Conservation (phyloP, 2,113 vertebrate species). For the Alectura lathami region DNA sequence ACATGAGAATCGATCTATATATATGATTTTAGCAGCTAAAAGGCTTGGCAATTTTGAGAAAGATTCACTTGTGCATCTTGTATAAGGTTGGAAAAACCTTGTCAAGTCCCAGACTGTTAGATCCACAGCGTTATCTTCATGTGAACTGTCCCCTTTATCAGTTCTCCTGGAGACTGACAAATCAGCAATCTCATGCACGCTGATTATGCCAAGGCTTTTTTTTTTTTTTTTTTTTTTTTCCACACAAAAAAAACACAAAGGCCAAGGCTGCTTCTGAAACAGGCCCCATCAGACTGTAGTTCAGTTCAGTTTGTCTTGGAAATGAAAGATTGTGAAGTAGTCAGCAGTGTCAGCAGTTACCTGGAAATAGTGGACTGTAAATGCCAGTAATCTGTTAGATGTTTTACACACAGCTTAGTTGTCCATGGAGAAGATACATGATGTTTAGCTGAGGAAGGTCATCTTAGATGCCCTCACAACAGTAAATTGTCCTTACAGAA, state of each 20-base stretch:
- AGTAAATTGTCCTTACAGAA: background rate
- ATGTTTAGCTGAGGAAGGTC: background rate
- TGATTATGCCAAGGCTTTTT: background rate
- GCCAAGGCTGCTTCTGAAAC: background rate
- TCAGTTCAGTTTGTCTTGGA: background rate
- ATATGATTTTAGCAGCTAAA: background rate
- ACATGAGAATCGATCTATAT: background rate
- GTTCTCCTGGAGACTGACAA: background rate
- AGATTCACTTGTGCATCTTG: background rate
- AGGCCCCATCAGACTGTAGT: background rate
- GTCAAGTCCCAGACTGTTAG: background rate
- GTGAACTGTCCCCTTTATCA: background rate
- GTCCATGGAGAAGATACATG: background rate
- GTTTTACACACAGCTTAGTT: background rate
- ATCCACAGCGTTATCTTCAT: background rate
- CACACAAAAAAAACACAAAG: too few relatives aligned
- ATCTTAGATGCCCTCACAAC: background rate
- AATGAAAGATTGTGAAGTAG: background rate
- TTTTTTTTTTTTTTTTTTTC: background rate
- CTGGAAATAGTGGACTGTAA: background rate
- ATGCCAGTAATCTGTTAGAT: background rate
- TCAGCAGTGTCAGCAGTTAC: background rate
- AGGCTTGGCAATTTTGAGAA: background rate
- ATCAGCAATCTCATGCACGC: accelerated
- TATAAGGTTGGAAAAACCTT: background rate